A percentile compares a stretch with the other conserved stretches of the same genome.
These are phyloP conservation scores for Protobothrops mucrosquamatus DNA, from an alignment of 2,113 vertebrate genomes.

Conservation along the genomic window DNA sequence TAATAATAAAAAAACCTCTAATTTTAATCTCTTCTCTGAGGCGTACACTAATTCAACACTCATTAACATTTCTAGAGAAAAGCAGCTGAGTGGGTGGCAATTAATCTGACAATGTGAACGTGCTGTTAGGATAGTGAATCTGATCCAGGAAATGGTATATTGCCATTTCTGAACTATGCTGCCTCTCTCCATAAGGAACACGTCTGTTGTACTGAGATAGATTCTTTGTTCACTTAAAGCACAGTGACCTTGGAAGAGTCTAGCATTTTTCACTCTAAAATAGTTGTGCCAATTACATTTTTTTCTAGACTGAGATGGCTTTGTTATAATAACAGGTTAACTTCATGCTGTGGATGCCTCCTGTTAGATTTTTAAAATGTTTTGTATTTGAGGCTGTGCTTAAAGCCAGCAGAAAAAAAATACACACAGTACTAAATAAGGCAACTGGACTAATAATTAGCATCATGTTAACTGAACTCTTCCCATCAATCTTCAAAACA, in stretches of 20 bases:
- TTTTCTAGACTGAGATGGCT: not conserved
- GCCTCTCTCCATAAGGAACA: not conserved
- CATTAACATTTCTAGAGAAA: not conserved
- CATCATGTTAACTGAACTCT: not conserved
- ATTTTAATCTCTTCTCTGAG: not conserved
- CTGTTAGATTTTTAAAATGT: not conserved
- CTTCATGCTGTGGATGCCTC: not conserved
- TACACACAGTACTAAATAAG: not conserved
- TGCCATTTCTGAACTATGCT: not conserved
- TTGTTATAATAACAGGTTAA: not conserved
- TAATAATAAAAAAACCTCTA: not conserved
- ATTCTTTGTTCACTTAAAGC: not conserved
- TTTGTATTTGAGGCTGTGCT: not conserved
- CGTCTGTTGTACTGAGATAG: not conserved
- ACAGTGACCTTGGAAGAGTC: not conserved
- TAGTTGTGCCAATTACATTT: not conserved
- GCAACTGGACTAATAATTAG: not conserved
- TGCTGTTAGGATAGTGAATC: not conserved
- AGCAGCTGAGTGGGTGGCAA: not conserved
- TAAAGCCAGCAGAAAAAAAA: not conserved
- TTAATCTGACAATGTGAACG: not conserved
- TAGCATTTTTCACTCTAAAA: not conserved
- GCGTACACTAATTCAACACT: not conserved
- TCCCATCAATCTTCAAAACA: not conserved
- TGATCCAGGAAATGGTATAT: not conserved